Conservation (phyloP, 2,113 vertebrate species). For the Hydrolagus affinis region DNA sequence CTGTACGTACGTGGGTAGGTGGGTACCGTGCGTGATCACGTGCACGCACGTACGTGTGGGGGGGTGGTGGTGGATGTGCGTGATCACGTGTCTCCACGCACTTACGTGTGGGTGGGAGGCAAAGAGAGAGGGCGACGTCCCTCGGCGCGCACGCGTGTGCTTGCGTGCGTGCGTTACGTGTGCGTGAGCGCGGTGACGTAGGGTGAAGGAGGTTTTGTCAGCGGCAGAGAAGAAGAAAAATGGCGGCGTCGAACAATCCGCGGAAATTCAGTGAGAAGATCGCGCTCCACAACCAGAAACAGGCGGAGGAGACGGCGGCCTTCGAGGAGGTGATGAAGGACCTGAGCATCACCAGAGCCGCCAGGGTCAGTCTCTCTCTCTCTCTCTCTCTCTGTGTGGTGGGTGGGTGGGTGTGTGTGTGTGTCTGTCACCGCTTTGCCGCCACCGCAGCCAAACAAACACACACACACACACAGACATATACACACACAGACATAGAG, state of each 20-base stretch:
- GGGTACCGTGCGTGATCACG: no score
- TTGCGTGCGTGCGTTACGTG: not conserved
- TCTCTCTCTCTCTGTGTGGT: not conserved
- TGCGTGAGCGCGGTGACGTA: constrained; percentile 52
- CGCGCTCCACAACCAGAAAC: constrained; percentile 88
- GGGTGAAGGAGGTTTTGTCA: constrained; percentile 43
- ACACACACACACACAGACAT: no score
- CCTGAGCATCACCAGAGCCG: constrained; percentile 82
- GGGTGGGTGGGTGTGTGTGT: no score
- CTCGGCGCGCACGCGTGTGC: not conserved
- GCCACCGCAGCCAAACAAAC: no score
- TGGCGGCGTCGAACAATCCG: constrained; percentile 96
- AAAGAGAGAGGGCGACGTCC: not conserved
- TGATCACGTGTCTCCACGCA: no score
- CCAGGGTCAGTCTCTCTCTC: constrained; percentile 65
- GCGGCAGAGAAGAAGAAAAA: constrained; percentile 67
- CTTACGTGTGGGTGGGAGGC: not conserved
- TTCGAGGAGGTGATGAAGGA: constrained; percentile 96
- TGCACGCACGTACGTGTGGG: no score
- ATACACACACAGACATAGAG: no score
- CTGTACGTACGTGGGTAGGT: not conserved
- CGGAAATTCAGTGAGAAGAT: constrained; percentile 98
- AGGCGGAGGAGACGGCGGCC: constrained; percentile 88
- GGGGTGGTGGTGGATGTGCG: no score
- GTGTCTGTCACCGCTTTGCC: no score